A percentile compares a stretch with the other conserved stretches of the same genome.
phyloP scores from a whole-genome alignment of 2,113 vertebrate genomes.

The Cynocephalus volans region DNA sequence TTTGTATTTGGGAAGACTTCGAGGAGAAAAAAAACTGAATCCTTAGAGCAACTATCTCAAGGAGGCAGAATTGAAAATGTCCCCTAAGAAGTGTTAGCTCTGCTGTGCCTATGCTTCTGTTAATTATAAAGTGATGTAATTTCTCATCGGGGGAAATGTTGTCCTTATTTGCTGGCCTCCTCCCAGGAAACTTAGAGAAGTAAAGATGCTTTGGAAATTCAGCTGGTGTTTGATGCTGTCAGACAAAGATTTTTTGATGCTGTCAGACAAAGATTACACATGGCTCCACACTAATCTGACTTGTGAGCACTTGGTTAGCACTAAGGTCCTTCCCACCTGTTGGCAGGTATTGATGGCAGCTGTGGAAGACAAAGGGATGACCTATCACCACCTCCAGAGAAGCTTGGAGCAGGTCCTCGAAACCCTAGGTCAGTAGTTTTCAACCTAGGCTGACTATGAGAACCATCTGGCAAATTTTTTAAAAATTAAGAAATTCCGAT shows the following conservation, averaged over 20 bases:
- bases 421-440: too few relatives aligned
- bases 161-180: background rate
- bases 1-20: background rate
- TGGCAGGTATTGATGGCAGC: background rate
- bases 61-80: background rate
- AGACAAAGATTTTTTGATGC: background rate
- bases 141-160: background rate
- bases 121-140: background rate
- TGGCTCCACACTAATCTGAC: background rate
- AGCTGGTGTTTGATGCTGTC: background rate
- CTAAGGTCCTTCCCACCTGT: background rate
- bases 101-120: background rate
- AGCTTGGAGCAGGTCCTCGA: background rate
- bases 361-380: background rate
- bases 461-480: background rate
- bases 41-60: too few relatives aligned
- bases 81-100: background rate
- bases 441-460: background rate
- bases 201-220: background rate
- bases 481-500: background rate
- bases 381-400: background rate
- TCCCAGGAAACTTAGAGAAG: background rate
- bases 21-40: background rate
- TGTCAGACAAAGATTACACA: background rate
- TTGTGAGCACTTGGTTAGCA: background rate